Evolutionary conservation across 2,113 vertebrate species (phyloP), one percentile per base, ranked within the genome.

Genomic region (Xiphophorus hellerii): DNA sequence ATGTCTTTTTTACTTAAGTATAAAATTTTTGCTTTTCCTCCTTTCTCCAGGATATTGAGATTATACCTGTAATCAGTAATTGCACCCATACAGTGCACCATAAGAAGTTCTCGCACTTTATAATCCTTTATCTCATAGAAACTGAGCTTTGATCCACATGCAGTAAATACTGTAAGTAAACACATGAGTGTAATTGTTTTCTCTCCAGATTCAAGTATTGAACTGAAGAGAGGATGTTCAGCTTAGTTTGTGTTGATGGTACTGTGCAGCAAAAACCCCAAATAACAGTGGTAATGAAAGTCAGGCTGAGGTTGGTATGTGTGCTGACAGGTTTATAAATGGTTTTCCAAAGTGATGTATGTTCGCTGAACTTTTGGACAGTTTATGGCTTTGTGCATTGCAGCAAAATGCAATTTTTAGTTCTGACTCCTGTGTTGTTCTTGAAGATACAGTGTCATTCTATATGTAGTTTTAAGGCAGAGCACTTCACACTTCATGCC

Each of bases 271-370:
- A 71, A 70, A 48, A 76, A 78, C 66, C 22, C 30, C 73, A 78
- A 91, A 85, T 86, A 87, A 78, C 74, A 84, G 75, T 66, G 29
- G 68, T 77, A 88, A 89, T 89, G 78, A 90, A 91, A 92, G 92
- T 86, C 88, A 87, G 82, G 30, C 81, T 87, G 82, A 88, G 87
- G 90, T 90, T 89, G 85, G 82, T 82, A 71, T 77, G 66, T 76
- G 73, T 67, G 73, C 77, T 94, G 94, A 93, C 91, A 93, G 91
- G 74, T 92, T 91, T 92, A 93, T 93, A 92, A 93, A 94, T 93
- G 89, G 82, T 84, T 92, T 90, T 91, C 77, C 85, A 80, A 89
- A 88, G 89, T 93, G 92, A 93, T 93, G 83, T 90, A 93, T 93
- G 91, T 91, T 93, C 86, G 87, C 84, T 89, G 87, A 93, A 91